Conservation (phyloP, 2,113 vertebrate species). For the Archocentrus centrarchus region DNA sequence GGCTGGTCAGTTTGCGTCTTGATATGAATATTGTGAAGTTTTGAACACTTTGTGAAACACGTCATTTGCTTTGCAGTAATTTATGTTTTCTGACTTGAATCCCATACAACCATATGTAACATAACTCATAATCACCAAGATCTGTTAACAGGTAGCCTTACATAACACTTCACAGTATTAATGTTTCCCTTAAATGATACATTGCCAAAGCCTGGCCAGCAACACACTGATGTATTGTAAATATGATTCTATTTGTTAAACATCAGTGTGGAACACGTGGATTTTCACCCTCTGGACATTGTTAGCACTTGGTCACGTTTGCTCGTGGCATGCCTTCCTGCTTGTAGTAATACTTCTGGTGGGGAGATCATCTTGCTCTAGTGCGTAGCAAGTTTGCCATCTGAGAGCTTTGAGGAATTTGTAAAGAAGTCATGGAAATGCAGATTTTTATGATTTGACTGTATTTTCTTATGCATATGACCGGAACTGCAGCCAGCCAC, state of each 20-base stretch:
- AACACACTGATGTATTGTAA: conserved; percentile 18
- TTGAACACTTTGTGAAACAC: conserved; percentile 14
- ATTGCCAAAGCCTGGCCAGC: conserved; percentile 38
- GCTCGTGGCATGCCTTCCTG: conserved; percentile 30
- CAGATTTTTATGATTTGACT: conserved; percentile 48
- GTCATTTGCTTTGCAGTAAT: conserved; percentile 31
- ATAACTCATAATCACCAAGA: neutral
- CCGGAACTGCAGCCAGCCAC: conserved; percentile 31
- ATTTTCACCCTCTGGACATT: conserved; percentile 11
- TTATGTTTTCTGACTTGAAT: conserved; percentile 6
- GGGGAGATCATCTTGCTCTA: conserved; percentile 21
- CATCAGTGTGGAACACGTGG: neutral
- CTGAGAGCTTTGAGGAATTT: conserved; percentile 13
- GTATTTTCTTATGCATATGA: conserved; percentile 46
- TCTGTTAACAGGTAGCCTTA: conserved; percentile 27
- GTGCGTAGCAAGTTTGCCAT: neutral
- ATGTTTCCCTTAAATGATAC: neutral
- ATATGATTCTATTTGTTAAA: conserved; percentile 26
- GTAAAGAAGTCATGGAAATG: conserved; percentile 30
- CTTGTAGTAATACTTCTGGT: conserved; percentile 32
- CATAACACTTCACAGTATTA: conserved; percentile 10
- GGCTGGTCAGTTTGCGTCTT: conserved; percentile 22
- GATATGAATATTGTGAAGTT: conserved; percentile 17
- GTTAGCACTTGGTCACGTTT: conserved; percentile 1
- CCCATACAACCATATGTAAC: neutral